Percentiles rank a stretch among this genome's conserved stretches.
phyloP scores from a whole-genome alignment of 1,140 invertebrate genomes.

The Drosophila nikananu region DNA sequence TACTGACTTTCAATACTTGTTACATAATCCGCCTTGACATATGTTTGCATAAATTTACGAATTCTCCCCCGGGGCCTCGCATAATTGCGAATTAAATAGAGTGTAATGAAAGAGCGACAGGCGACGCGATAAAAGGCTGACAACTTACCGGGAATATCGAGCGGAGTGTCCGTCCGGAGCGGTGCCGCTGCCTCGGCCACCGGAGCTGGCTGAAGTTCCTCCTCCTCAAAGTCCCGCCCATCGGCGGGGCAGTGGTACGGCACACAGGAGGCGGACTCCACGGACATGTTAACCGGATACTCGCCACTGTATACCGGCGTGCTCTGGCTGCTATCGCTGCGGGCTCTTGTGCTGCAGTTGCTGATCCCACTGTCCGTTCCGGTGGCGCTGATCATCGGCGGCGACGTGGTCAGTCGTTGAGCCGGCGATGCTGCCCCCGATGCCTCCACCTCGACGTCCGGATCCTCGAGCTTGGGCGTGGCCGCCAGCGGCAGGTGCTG shows the following conservation, averaged over 20 bases:
- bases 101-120: constrained; percentile 59
- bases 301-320: constrained; percentile 77
- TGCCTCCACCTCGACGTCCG: constrained; percentile 44
- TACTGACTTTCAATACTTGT: constrained; percentile 51
- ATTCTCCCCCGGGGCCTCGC: constrained; percentile 37
- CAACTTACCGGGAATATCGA: constrained; percentile 69
- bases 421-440: constrained; percentile 34
- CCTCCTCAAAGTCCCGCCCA: constrained; percentile 69
- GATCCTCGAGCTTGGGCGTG: constrained; percentile 61
- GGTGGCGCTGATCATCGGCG: constrained; percentile 77
- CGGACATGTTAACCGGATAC: constrained; percentile 79
- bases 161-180: constrained; percentile 36
- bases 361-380: constrained; percentile 81
- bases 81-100: constrained; percentile 80
- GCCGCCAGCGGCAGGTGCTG: constrained; percentile 28
- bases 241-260: constrained; percentile 74
- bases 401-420: constrained; percentile 68
- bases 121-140: constrained; percentile 38
- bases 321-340: constrained; percentile 78
- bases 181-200: background rate
- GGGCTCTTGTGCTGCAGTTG: constrained; percentile 71
- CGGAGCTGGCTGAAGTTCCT: constrained; percentile 41
- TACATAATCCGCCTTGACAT: constrained; percentile 77
- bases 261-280: constrained; percentile 77
- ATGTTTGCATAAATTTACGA: constrained; percentile 80